phyloP scores from a whole-genome alignment of 1,140 invertebrate genomes.

The Cotesia vestalis region DNA sequence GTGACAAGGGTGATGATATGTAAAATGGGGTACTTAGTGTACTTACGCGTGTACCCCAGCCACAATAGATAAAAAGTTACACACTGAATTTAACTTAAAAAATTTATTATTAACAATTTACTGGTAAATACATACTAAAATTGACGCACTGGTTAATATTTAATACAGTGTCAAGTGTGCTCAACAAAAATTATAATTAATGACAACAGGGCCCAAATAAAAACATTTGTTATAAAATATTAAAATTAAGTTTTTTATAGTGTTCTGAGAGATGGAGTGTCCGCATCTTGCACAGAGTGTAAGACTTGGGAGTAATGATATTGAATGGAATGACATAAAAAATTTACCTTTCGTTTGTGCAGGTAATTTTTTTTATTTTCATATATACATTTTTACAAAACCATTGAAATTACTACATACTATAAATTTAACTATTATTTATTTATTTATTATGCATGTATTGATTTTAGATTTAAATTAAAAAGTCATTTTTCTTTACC shows the following conservation, averaged over 20 bases:
- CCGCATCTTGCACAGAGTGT: constrained; percentile 68
- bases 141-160: too few species aligned
- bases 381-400: background rate
- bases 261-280: constrained; percentile 65
- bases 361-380: constrained; percentile 31
- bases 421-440: too few species aligned
- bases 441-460: background rate
- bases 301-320: constrained; percentile 62
- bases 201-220: too few species aligned
- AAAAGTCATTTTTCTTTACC: constrained; percentile 3
- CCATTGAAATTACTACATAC: background rate
- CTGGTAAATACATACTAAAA: too few species aligned
- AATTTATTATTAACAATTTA: too few species aligned
- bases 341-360: constrained; percentile 43
- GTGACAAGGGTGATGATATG: too few species aligned
- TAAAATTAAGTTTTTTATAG: constrained; percentile 4
- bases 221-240: background rate
- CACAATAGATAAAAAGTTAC: too few species aligned
- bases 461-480: background rate
- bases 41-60: too few species aligned
- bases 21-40: too few species aligned
- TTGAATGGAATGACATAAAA: constrained; percentile 48
- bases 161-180: too few species aligned
- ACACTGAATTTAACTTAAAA: too few species aligned
- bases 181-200: too few species aligned